These are phyloP conservation scores for Lepidurus packardi DNA, from an alignment of 1,140 invertebrate species.

Conservation along the genomic window DNA sequence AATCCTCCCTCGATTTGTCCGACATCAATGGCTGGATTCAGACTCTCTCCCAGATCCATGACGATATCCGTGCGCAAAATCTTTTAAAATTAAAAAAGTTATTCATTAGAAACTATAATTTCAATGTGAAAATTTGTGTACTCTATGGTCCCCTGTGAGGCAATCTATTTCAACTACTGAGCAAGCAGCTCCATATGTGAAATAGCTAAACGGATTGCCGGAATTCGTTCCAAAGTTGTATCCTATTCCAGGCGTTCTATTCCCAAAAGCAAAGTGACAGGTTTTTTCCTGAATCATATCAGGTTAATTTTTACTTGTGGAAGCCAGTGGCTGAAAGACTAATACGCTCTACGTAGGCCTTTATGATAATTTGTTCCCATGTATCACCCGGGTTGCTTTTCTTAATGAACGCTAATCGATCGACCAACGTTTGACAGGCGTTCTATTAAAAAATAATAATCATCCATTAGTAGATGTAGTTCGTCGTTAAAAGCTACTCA, in stretches of 20 bases:
- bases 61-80: constrained; percentile 85
- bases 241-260: constrained; percentile 65
- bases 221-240: constrained; percentile 66
- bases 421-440: constrained; percentile 50
- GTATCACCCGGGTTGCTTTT: constrained; percentile 67
- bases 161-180: constrained; percentile 83
- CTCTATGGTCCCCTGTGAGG: constrained; percentile 78
- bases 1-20: constrained; percentile 93
- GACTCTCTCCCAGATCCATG: constrained; percentile 86
- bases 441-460: not conserved
- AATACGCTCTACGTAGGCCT: constrained; percentile 73
- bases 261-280: constrained; percentile 1
- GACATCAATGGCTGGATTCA: constrained; percentile 94
- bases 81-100: constrained; percentile 42
- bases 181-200: constrained; percentile 69
- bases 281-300: constrained; percentile 25
- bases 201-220: constrained; percentile 72
- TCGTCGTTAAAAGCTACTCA: not conserved
- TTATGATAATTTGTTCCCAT: constrained; percentile 79
- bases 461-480: too few relatives aligned
- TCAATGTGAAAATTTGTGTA: constrained; percentile 39
- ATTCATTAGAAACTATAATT: not conserved
- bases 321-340: constrained; percentile 81
- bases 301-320: constrained; percentile 50
- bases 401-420: constrained; percentile 70